These are phyloP conservation scores for human DNA, from an alignment of 2,113 vertebrate genomes.

Conservation along the genomic window DNA sequence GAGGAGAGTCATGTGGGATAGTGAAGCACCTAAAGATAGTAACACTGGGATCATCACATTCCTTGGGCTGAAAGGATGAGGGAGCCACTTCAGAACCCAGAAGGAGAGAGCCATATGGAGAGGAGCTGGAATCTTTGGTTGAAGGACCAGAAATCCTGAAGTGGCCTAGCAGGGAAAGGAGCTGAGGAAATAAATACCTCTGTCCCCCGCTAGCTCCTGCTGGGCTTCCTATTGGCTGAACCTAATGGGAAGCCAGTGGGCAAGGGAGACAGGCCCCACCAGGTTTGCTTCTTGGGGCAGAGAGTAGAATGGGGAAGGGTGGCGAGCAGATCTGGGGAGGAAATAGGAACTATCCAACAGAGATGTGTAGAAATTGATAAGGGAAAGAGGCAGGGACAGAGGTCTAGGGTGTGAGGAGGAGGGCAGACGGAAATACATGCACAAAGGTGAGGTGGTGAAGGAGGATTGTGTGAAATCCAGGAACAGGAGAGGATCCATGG, in stretches of 20 bases:
- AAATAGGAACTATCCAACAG: not conserved
- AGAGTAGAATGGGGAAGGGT: not conserved
- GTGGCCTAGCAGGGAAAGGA: not conserved
- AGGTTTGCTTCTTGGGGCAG: not conserved
- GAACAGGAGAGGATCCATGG: not conserved
- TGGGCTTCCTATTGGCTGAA: not conserved
- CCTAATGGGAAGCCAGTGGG: too few relatives aligned
- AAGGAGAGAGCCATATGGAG: not conserved
- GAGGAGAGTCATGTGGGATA: not conserved
- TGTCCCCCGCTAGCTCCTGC: rapidly evolving
- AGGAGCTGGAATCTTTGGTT: not conserved
- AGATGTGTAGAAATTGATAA: not conserved
- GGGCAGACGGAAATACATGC: not conserved
- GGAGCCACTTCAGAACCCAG: not conserved
- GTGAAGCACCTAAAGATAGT: not conserved
- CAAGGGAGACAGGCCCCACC: not conserved
- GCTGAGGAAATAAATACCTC: not conserved
- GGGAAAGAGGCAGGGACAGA: not conserved
- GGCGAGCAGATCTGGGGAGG: not conserved
- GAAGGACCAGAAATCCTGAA: not conserved
- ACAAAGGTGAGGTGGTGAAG: not conserved
- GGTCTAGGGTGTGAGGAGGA: not conserved
- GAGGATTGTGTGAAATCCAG: not conserved
- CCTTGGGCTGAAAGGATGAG: not conserved
- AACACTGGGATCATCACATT: not conserved